These are phyloP conservation scores for Pantherophis vulpinus DNA, from an alignment of 2,797 vertebrate genomes.

Conservation along the genomic window DNA sequence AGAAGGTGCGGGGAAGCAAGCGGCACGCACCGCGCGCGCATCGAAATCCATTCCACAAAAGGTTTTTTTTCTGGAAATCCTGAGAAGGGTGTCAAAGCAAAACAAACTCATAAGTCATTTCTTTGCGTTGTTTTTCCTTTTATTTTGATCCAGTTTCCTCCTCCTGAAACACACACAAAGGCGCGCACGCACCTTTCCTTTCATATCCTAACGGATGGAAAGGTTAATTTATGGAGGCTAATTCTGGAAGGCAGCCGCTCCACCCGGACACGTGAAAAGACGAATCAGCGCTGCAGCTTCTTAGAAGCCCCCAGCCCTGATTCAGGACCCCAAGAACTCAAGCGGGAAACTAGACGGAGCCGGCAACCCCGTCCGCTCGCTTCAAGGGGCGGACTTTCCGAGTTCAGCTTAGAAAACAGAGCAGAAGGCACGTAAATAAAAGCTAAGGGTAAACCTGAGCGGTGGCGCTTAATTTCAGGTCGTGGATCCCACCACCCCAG, in stretches of 20 bases:
- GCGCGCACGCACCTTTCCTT: neutral
- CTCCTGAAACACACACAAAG: neutral
- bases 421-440: neutral
- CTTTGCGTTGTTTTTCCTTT: neutral
- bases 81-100: neutral
- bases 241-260: neutral
- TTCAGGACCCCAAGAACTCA: no score
- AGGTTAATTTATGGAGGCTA: constrained; percentile 1
- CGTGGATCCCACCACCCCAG: no score
- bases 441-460: neutral
- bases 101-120: neutral
- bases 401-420: neutral
- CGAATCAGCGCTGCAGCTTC: neutral
- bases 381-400: no score
- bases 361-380: neutral
- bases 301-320: neutral
- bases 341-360: neutral
- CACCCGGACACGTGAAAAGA: neutral
- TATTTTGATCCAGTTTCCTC: neutral
- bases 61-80: neutral
- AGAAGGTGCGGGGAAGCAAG: neutral
- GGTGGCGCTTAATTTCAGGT: no score
- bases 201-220: neutral
- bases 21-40: rapidly evolving
- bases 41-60: neutral